Conservation (phyloP, 2,797 vertebrate species). For the Lophotriccus pileatus region DNA sequence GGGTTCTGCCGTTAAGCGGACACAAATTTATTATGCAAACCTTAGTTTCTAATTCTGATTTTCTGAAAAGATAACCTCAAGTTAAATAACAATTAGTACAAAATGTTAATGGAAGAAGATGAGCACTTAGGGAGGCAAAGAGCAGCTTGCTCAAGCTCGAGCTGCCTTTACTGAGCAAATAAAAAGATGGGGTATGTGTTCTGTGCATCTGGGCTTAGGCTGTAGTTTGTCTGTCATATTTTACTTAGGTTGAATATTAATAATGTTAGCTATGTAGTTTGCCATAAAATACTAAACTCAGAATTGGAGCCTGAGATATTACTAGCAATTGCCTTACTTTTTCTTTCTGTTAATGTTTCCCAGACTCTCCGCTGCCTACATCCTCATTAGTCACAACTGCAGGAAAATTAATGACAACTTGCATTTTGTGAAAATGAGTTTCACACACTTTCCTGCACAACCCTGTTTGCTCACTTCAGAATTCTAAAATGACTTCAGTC, state of each 20-base stretch:
- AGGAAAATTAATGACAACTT: background rate
- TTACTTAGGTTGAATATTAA: background rate
- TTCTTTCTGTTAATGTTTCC: background rate
- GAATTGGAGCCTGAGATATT: background rate
- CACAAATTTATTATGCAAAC: background rate
- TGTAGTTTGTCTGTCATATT: background rate
- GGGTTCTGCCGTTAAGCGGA: background rate
- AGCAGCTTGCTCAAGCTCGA: background rate
- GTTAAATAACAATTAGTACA: background rate
- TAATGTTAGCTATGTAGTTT: background rate
- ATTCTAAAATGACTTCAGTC: background rate
- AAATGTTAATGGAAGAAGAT: background rate
- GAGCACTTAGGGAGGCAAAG: background rate
- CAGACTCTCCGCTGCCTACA: background rate
- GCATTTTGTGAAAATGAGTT: background rate
- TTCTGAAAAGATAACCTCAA: background rate
- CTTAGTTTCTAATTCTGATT: background rate
- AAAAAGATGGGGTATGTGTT: background rate
- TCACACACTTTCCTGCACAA: background rate
- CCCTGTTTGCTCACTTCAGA: background rate
- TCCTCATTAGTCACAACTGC: background rate
- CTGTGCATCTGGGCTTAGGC: background rate
- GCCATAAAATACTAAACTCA: background rate
- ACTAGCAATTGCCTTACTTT: background rate
- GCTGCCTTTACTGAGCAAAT: background rate